A percentile compares a stretch with the other conserved stretches of the same genome.
phyloP scores from a whole-genome alignment of 1,140 invertebrate species.

The Zaprionus camerounensis region DNA sequence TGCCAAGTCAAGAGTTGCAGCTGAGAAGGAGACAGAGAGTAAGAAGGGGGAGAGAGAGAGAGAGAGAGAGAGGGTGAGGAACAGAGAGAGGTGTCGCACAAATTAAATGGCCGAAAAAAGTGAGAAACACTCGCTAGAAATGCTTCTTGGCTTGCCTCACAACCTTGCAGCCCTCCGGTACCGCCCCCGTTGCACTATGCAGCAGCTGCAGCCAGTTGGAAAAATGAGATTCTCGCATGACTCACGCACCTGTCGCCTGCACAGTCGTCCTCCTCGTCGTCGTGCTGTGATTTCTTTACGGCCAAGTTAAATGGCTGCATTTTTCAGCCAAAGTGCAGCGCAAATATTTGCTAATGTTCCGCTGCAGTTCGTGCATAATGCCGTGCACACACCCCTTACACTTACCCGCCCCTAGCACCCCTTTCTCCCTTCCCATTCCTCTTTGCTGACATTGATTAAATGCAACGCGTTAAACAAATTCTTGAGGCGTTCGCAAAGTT shows the following conservation, averaged over 20 bases:
- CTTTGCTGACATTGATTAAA: constrained; percentile 62
- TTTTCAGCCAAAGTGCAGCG: constrained; percentile 59
- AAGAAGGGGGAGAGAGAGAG: not conserved
- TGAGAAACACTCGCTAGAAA: constrained; percentile 10
- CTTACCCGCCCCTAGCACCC: not conserved
- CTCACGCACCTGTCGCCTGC: constrained; percentile 52
- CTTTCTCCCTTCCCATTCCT: not conserved
- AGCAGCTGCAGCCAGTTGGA: constrained; percentile 24
- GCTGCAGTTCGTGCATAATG: constrained; percentile 44
- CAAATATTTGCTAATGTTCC: constrained; percentile 68
- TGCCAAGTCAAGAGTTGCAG: constrained; percentile 40
- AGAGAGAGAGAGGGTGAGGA: not conserved
- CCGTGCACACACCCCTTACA: constrained; percentile 10
- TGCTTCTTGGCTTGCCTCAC: not conserved
- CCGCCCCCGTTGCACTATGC: not conserved
- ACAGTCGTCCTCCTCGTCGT: not conserved
- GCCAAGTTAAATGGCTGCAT: constrained; percentile 59
- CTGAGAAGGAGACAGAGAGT: constrained; percentile 4
- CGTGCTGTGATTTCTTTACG: constrained; percentile 8
- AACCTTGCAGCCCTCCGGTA: not conserved
- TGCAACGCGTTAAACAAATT: constrained; percentile 63
- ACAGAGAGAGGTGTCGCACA: constrained; percentile 36
- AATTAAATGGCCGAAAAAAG: constrained; percentile 53
- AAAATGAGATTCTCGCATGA: constrained; percentile 59
- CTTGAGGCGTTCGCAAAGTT: constrained; percentile 53